Evolutionary conservation across 2,113 vertebrate genomes (phyloP), one percentile per base, ranked within the genome.

Genomic region (Chauna torquata): DNA sequence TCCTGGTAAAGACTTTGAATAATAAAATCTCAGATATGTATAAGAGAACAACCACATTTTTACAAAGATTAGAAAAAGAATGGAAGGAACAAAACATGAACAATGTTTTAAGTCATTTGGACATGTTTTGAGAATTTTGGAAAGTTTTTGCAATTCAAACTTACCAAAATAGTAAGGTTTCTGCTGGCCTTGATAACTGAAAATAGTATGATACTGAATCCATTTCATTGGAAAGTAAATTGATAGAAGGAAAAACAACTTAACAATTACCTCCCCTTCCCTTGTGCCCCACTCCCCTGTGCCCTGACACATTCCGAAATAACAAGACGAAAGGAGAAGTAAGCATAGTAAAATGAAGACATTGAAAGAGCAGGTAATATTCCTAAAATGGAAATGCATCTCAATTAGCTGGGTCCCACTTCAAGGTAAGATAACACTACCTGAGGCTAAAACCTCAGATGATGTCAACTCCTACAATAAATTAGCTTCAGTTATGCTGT

Each of bases 1-100:
- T 2, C 3, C 7, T 40, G 38, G 8, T 62, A 58, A 22, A 16
- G 76, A 81, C 4, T 47, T n/a, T 47, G 66, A 82, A 32, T 19
- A 68, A 38, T 28, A 44, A 82, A 80, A 52, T 19, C 32, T n/a
- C n/a, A 52, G 3, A 2, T 42, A 27, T 17, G 4, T 75, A n/a
- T n/a, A 52, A 38, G 11, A 5, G 5, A 75, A 76, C 11, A 38
- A 34, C 2, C 3, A 10, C 7, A 22, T 54, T 71, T 91, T 64
- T n/a, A 42, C 0, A 1, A 6, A 28, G 14, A 57, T 70, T 47
- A 61, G 6, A 16, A 79, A 62, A 19, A 59, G 13, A 44, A 78
- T 8, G 3, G 3, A 3, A 30, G 13, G 0, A 0, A n/a, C 6
- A 70, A 94, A 70, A 49, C 1, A n/a, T 23, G 2, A 76, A 38